A percentile compares a stretch with the other conserved stretches of the same genome.
Conservation (phyloP, 1,140 invertebrate genomes). For the Drosophila neocordata region DNA sequence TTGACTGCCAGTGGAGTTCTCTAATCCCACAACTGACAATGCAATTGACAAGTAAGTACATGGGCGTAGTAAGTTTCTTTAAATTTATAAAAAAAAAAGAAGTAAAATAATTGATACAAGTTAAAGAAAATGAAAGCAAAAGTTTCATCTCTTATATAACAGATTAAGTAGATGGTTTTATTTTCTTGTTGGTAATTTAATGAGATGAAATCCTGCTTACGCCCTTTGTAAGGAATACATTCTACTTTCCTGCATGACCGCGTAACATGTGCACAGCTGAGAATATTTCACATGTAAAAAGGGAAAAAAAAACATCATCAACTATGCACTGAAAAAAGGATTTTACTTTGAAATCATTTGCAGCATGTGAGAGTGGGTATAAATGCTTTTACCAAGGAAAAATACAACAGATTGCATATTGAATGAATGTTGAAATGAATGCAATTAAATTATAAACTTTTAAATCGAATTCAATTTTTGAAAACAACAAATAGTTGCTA, state of each 20-base stretch:
- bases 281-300: background rate
- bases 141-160: too few relatives aligned
- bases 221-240: background rate
- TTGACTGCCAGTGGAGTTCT: background rate
- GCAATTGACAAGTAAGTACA: constrained; percentile 9
- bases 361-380: too few relatives aligned
- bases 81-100: background rate
- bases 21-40: constrained; percentile 25
- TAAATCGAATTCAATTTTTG: too few relatives aligned
- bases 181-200: background rate
- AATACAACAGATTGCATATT: background rate
- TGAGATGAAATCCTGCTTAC: background rate
- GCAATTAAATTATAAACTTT: background rate
- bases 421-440: background rate
- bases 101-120: background rate
- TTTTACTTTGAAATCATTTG: background rate
- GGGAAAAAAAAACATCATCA: background rate
- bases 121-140: background rate
- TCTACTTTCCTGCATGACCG: too few relatives aligned
- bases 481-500: too few relatives aligned
- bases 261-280: too few relatives aligned
- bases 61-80: background rate
- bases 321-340: background rate
- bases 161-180: background rate
- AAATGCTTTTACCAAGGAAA: too few relatives aligned